Evolutionary conservation across 2,797 vertebrate genomes (phyloP).

Genomic region (Vireo griseus): DNA sequence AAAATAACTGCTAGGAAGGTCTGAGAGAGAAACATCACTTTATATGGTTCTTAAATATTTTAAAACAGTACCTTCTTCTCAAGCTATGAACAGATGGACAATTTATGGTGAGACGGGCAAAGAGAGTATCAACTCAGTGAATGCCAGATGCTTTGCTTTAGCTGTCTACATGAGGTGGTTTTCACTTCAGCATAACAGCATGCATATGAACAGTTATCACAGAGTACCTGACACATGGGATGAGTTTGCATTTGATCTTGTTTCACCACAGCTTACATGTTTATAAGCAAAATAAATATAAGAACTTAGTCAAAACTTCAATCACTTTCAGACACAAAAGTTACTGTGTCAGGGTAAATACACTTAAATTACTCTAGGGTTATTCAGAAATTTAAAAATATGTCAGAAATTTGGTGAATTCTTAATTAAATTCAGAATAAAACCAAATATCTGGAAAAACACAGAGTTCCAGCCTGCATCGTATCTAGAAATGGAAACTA

Average conservation of each 20-base stretch:
- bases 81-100: conserved; percentile 5
- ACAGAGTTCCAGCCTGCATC: not conserved
- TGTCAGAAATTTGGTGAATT: not conserved
- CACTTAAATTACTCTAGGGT: not conserved
- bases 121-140: not conserved
- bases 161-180: not conserved
- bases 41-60: not conserved
- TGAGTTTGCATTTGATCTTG: not conserved
- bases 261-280: not conserved
- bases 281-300: not conserved
- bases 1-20: not conserved
- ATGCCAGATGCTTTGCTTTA: not conserved
- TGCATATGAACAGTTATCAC: not conserved
- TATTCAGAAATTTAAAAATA: not conserved
- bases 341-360: not conserved
- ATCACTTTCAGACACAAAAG: not conserved
- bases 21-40: not conserved
- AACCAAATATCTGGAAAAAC: not conserved
- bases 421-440: not conserved
- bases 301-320: not conserved
- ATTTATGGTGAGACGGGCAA: not conserved
- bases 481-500: not conserved
- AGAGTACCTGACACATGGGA: not conserved
- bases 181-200: not conserved
- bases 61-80: not conserved